Conservation (phyloP, 2,888 invertebrate species). For the Endotricha flammealis region DNA sequence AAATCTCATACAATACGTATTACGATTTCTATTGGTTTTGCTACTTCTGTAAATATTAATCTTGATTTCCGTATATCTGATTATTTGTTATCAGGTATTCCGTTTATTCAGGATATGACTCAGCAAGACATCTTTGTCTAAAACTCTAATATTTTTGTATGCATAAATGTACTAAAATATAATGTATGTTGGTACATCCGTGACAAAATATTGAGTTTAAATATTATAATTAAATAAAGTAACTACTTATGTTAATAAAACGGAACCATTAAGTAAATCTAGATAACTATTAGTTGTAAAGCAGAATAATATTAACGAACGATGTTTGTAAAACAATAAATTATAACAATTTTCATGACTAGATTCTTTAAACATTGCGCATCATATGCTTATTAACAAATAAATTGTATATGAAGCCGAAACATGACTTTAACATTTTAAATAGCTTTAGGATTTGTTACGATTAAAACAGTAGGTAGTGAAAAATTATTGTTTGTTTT, state of each 20-base stretch:
- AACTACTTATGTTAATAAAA: no score
- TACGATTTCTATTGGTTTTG: constrained; percentile 43
- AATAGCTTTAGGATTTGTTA: not conserved
- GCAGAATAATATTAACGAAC: constrained; percentile 13
- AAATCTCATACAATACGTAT: constrained; percentile 55
- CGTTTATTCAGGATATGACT: constrained; percentile 68
- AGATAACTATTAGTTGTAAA: constrained; percentile 11
- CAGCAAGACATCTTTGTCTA: constrained; percentile 24
- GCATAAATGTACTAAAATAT: constrained; percentile 6
- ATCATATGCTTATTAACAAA: constrained; percentile 31
- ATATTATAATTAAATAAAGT: no score
- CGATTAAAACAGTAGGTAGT: not conserved
- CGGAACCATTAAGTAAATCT: no score
- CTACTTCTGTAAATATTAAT: constrained; percentile 62
- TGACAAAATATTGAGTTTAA: no score
- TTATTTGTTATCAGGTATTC: constrained; percentile 65
- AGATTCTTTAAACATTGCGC: constrained; percentile 27
- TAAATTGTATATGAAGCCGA: constrained; percentile 3
- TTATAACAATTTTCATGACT: constrained; percentile 24
- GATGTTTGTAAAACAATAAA: constrained; percentile 13
- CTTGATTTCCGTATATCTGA: constrained; percentile 41
- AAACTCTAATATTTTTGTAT: constrained; percentile 4
- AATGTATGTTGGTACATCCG: constrained; percentile 5
- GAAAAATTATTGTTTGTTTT: constrained; percentile 11
- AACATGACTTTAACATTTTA: not conserved